Base-by-base conservation (phyloP, 2,113 vertebrate species). In the Scortum barcoo region DNA sequence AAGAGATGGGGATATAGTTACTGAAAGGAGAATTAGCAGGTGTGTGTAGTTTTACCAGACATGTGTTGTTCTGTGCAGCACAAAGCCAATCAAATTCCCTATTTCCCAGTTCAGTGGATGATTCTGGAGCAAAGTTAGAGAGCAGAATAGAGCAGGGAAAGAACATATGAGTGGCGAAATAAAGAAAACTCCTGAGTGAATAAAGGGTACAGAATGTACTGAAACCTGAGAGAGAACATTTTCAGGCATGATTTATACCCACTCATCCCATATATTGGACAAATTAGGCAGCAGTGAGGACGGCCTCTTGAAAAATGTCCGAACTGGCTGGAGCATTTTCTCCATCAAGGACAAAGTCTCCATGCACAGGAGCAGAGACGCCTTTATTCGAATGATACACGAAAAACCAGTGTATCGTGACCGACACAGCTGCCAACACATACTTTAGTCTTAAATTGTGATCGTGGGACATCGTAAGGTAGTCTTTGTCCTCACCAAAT, bases 71-170 rank as follows among this genome's bases (percentile, higher is more conserved):
- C 30, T 78, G 3, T 80, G 42, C 60, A 69, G 30, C 28, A 24
- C 40, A 78, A 76, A 75, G 62, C 40, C 69, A 78, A 78, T 84
- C 44, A 80, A 71, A 72, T 68, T 67, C 72, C 30, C 51, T 70
- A 75, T 89, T 83, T 86, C 71, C 74, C 81, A 76, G 70, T 80
- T 86, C 81, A 82, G 46, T 76, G 83, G 58, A 54, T 83, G 76
- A 78, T 60, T 66, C 19, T 46, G 42, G 60, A 78, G 77, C 22
- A 54, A 50, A 70, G 33, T 6, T 24, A 62, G 57, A 46, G 50
- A 30, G 50, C 56, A 57, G 46, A 50, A 60, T 33, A 33, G 28
- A 65, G 16, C 17, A 62, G 56, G 66, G n/a, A 42, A 51, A 46
- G 33, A 71, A 56, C 58, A 5, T 40, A 63, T 36, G 42, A 2